Evolutionary conservation across 2,113 vertebrate species (phyloP).

Genomic region (Tichodroma muraria): DNA sequence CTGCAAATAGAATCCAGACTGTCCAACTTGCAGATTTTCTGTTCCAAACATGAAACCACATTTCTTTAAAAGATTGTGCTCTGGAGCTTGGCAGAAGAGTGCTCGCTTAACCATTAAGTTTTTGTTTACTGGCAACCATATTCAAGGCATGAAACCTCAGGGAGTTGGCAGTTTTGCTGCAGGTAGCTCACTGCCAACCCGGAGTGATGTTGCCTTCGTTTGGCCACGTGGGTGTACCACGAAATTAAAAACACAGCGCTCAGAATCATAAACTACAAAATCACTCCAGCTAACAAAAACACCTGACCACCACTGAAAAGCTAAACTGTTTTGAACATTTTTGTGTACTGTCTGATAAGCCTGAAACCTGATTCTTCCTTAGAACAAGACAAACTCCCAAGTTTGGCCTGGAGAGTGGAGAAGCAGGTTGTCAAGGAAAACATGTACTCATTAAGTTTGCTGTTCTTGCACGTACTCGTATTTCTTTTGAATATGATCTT

Average conservation of each 20-base stretch:
- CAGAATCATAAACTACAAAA: neutral
- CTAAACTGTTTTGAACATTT: neutral
- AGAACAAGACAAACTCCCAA: neutral
- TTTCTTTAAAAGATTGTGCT: neutral
- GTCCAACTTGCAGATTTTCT: neutral
- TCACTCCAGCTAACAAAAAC: neutral
- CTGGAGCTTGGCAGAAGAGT: neutral
- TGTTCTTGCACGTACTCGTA: neutral
- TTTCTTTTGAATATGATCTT: neutral
- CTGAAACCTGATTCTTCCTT: neutral
- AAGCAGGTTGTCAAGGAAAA: neutral
- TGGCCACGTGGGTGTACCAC: constrained; percentile 4
- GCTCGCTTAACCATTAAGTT: neutral
- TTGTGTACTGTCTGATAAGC: neutral
- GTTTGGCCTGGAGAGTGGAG: neutral
- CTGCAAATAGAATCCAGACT: neutral
- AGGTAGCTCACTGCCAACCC: neutral
- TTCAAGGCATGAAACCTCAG: neutral
- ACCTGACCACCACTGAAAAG: neutral
- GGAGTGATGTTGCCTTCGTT: neutral
- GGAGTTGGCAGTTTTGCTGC: neutral
- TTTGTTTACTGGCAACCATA: neutral
- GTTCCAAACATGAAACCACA: neutral
- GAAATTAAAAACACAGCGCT: neutral
- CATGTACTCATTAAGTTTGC: neutral